These are phyloP conservation scores for Caenorhabditis virilis DNA, from an alignment of 2,888 invertebrate species.

Conservation along the genomic window DNA sequence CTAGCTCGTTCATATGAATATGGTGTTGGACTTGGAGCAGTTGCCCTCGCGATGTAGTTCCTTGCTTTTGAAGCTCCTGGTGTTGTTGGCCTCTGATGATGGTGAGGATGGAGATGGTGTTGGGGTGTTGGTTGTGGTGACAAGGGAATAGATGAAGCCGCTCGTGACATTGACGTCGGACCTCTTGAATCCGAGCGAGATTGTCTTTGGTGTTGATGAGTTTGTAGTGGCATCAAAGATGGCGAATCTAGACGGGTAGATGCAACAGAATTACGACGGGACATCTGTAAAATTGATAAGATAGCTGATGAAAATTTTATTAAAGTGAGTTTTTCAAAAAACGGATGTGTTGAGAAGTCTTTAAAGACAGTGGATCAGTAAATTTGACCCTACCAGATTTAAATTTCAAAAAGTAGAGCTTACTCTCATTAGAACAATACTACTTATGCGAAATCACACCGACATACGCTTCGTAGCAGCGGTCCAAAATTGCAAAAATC, in stretches of 20 bases:
- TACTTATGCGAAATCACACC: too few relatives aligned
- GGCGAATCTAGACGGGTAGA: conserved; percentile 44
- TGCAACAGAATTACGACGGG: conserved; percentile 50
- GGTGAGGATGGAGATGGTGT: conserved; percentile 24
- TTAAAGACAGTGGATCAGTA: too few relatives aligned
- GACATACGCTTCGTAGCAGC: too few relatives aligned
- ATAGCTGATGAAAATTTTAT: not conserved
- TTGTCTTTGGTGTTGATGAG: conserved; percentile 13
- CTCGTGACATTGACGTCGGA: conserved; percentile 25
- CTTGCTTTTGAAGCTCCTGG: conserved; percentile 45
- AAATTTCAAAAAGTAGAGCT: too few relatives aligned
- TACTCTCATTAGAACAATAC: too few relatives aligned
- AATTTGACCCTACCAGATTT: too few relatives aligned
- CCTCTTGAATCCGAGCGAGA: conserved; percentile 38
- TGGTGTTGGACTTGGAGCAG: conserved; percentile 62
- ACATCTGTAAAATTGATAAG: conserved; percentile 33
- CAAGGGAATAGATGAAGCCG: conserved; percentile 42
- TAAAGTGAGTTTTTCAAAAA: not conserved
- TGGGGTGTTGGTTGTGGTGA: conserved; percentile 35
- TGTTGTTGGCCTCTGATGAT: conserved; percentile 37
- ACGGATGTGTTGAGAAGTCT: too few relatives aligned
- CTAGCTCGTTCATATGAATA: conserved; percentile 61
- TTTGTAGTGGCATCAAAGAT: conserved; percentile 14
- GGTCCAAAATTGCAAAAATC: too few relatives aligned
- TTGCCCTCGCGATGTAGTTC: conserved; percentile 45